Evolutionary conservation across 2,888 invertebrate species (phyloP).

Genomic region (Plutella xylostella): DNA sequence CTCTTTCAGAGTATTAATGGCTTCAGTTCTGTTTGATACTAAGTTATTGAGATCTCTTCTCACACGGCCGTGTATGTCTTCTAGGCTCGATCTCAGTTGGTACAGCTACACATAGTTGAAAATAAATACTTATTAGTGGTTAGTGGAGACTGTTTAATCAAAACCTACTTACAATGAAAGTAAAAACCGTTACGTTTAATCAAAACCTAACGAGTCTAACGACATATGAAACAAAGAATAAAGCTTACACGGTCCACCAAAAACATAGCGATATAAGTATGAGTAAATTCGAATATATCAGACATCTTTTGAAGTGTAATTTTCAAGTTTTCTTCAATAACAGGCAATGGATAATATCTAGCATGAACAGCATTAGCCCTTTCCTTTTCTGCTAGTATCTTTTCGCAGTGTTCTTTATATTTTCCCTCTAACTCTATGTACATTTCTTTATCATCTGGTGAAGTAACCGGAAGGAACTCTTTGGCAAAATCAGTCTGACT

Average conservation of each 20-base stretch:
- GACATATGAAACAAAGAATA: too few species aligned
- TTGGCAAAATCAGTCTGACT: constrained; percentile 31
- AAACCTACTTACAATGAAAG: too few species aligned
- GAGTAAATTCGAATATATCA: constrained; percentile 30
- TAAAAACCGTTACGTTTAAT: too few species aligned
- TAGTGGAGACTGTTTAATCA: too few species aligned
- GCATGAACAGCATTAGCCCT: constrained; percentile 29
- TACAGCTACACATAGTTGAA: constrained; percentile 19
- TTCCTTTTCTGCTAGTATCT: constrained; percentile 24
- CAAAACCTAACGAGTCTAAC: too few species aligned
- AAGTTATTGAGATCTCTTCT: constrained; percentile 27
- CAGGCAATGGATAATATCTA: constrained; percentile 24
- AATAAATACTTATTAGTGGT: too few species aligned
- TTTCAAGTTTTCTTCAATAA: neutral
- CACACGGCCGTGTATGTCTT: constrained; percentile 31
- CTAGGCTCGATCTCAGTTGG: constrained; percentile 33
- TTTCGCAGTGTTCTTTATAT: constrained; percentile 22
- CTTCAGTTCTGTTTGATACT: constrained; percentile 20
- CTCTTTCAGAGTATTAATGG: constrained; percentile 23
- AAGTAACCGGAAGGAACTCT: constrained; percentile 28
- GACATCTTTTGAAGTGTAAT: constrained; percentile 26
- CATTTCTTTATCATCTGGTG: constrained; percentile 24
- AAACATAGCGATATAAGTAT: constrained; percentile 30
- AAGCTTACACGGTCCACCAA: constrained; percentile 34
- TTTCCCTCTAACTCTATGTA: constrained; percentile 27